Base-by-base conservation (phyloP, 2,797 vertebrate species). In the Micromesistius poutassou region DNA sequence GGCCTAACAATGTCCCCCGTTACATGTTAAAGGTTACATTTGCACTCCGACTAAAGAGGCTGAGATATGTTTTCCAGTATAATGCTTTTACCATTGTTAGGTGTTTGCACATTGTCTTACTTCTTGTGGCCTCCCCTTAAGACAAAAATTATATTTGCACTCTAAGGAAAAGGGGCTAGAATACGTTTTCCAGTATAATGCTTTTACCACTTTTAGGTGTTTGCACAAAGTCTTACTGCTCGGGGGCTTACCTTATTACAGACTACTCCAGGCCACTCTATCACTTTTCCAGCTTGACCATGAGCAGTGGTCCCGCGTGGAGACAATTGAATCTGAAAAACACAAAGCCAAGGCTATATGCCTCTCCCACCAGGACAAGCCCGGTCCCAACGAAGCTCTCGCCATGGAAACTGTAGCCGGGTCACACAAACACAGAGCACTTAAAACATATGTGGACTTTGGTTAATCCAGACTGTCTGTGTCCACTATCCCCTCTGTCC, bases 241-340 rank as follows among this genome's bases (percentile, higher is more conserved):
- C 19, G 38, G 66, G 28, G 78, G 77, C 74, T 80, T 36, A 85
- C 74, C 76, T 77, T 72, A 72, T 38, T 77, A 76, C 74, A 75
- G 5, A 9, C 78, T 5, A 77, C 16, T 68, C 62, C 55, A 62
- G 55, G 70, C 75, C 19, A 74, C 30, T 6, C 62, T 75, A 31
- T 79, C 46, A 66, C 80, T 76, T 89, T 84, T 81, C 79, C 83
- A 66, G 71, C 40, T 22, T 36, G 71, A 74, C 77, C 72, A n/a
- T 87, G 85, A 85, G 76, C 76, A 14, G 79, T 68, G 71, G 36
- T 78, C 76, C 55, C 76, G 78, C 82, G 77, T 74, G 76, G 66
- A 83, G 86, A 91, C 86, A 84, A 89, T 87, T 91, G 85, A 87
- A 93, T 90, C 87, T 91, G 84, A 91, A 91, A 90, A 90, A 88